Evolutionary conservation across 2,888 invertebrate genomes (phyloP).

Genomic region (Parnassius mnemosyne): DNA sequence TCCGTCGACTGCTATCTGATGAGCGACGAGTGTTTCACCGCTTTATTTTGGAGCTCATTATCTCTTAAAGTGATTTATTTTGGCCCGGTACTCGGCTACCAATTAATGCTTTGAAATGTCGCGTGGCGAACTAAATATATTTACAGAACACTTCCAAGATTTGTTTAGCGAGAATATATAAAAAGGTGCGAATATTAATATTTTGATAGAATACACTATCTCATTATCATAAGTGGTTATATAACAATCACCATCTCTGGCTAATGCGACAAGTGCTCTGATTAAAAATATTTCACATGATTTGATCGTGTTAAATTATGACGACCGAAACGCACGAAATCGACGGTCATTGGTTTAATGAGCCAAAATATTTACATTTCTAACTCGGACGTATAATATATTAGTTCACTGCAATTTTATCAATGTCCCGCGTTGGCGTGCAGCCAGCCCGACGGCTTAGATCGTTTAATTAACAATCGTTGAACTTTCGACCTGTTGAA

Average conservation of each 20-base stretch:
- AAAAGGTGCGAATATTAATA: conserved; percentile 53
- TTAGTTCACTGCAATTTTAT: conserved; percentile 70
- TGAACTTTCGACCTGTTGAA: conserved; percentile 79
- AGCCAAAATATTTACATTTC: conserved; percentile 52
- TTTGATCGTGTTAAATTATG: conserved; percentile 30
- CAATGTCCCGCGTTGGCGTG: conserved; percentile 65
- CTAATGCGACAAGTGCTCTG: conserved; percentile 11
- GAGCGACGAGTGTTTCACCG: conserved; percentile 67
- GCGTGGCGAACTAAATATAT: neutral
- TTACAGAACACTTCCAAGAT: neutral
- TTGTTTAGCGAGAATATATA: conserved; percentile 39
- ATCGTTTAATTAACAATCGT: conserved; percentile 78
- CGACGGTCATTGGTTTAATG: conserved; percentile 43
- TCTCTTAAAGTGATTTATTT: conserved; percentile 76
- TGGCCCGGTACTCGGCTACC: conserved; percentile 37
- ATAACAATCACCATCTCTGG: conserved; percentile 25
- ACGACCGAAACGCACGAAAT: conserved; percentile 22
- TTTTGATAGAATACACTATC: conserved; percentile 28
- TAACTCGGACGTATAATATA: conserved; percentile 40
- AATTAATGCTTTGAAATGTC: conserved; percentile 45
- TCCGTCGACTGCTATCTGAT: conserved; percentile 62
- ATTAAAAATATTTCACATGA: conserved; percentile 35
- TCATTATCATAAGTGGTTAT: conserved; percentile 42
- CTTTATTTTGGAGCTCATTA: conserved; percentile 78
- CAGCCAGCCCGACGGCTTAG: conserved; percentile 69